phyloP scores from a whole-genome alignment of 1,140 invertebrate genomes.

The Drosophila lacteicornis region DNA sequence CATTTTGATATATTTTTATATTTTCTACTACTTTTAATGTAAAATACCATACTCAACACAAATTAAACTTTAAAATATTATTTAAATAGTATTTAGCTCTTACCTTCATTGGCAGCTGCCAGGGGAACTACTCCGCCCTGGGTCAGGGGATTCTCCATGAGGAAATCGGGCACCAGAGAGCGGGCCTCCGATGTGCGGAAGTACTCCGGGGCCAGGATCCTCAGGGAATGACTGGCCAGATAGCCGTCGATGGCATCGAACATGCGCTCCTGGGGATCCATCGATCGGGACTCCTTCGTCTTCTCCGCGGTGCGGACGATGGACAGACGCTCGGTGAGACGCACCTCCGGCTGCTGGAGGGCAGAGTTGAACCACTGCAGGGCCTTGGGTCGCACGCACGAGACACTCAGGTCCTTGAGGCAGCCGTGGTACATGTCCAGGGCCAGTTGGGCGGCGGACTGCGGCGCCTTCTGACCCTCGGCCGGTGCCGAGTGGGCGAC shows the following conservation, averaged over 20 bases:
- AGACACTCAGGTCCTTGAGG: constrained; percentile 87
- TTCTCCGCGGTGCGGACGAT: constrained; percentile 88
- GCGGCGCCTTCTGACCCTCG: constrained; percentile 29
- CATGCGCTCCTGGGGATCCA: constrained; percentile 79
- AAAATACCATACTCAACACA: too few relatives aligned
- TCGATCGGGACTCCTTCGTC: constrained; percentile 35
- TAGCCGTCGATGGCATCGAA: constrained; percentile 89
- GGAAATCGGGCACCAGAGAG: constrained; percentile 88
- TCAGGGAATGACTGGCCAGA: constrained; percentile 88
- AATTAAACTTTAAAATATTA: neutral
- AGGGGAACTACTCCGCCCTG: constrained; percentile 89
- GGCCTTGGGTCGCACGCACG: constrained; percentile 91
- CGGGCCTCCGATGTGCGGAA: constrained; percentile 86
- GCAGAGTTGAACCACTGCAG: constrained; percentile 89
- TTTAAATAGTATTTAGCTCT: neutral
- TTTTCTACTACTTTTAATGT: too few relatives aligned
- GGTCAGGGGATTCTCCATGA: constrained; percentile 88
- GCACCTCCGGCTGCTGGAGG: constrained; percentile 88
- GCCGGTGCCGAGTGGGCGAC: constrained; percentile 51
- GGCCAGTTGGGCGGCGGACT: constrained; percentile 87
- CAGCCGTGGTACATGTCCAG: constrained; percentile 88
- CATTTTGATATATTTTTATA: too few relatives aligned
- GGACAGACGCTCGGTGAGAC: constrained; percentile 90
- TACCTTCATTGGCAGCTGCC: constrained; percentile 87
- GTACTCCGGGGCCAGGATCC: constrained; percentile 88